Evolutionary conservation across 2,888 invertebrate genomes (phyloP).

Genomic region (Dolomedes plantarius): DNA sequence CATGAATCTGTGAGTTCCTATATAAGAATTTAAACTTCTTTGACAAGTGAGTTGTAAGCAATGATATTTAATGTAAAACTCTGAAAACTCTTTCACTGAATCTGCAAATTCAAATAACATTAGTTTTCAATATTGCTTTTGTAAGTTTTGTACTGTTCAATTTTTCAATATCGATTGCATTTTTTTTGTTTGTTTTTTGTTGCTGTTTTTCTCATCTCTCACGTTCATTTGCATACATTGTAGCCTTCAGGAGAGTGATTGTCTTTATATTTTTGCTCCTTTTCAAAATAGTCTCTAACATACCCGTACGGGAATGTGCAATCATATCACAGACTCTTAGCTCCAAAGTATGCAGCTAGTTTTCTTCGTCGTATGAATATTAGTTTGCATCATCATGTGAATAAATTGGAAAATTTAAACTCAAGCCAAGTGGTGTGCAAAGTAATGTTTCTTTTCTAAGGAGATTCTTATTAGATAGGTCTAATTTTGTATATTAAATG

Average conservation of each 20-base stretch:
- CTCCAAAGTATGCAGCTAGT: constrained; percentile 58
- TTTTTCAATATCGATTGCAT: too few species aligned
- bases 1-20: not conserved
- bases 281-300: constrained; percentile 58
- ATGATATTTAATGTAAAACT: not conserved
- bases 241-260: constrained; percentile 52
- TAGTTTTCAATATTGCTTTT: not conserved
- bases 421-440: constrained; percentile 2
- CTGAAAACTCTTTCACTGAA: not conserved
- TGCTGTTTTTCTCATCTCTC: not conserved
- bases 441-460: too few species aligned
- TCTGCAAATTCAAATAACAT: not conserved
- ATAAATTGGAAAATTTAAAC: not conserved
- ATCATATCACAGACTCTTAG: constrained; percentile 70
- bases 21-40: not conserved
- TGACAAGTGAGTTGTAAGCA: not conserved
- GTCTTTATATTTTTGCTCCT: constrained; percentile 30
- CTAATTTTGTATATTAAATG: too few species aligned
- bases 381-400: not conserved
- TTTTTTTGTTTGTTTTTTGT: not conserved
- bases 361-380: constrained; percentile 10
- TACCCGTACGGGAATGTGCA: constrained; percentile 68
- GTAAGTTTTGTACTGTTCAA: not conserved
- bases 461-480: too few species aligned
- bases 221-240: constrained; percentile 40